Evolutionary conservation across 2,113 vertebrate species (phyloP).

Genomic region (Hippocampus mohnikei): DNA sequence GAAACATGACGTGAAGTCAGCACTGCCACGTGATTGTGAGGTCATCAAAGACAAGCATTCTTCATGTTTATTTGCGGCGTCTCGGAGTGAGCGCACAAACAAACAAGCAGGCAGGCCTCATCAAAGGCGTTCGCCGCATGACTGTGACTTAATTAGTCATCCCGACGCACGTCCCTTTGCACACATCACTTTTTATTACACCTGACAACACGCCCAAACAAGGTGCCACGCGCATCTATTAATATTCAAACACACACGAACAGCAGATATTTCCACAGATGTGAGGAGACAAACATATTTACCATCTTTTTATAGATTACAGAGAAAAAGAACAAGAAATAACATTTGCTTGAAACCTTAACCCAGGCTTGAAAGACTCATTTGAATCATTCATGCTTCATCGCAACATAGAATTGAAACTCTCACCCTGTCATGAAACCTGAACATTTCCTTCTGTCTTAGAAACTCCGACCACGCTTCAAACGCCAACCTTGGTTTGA

Average conservation of each 20-base stretch:
- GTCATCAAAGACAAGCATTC: background rate
- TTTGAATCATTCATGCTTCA: no score
- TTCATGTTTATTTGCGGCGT: background rate
- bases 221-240: background rate
- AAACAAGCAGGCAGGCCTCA: background rate
- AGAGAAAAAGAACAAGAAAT: background rate
- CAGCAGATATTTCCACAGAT: background rate
- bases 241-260: background rate
- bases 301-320: background rate
- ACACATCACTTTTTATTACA: background rate
- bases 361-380: no score
- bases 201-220: conserved; percentile 2
- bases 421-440: no score
- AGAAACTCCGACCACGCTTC: no score
- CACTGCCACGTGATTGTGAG: background rate
- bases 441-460: background rate
- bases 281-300: background rate
- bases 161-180: background rate
- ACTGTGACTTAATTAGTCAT: conserved; percentile 4
- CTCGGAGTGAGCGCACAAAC: background rate
- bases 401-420: background rate
- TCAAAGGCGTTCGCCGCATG: background rate
- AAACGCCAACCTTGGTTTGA: no score
- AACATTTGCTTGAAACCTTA: no score
- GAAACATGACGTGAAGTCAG: background rate